Conservation (phyloP, 2,888 invertebrate species). For the Gastracanthus pulcherrimus region DNA sequence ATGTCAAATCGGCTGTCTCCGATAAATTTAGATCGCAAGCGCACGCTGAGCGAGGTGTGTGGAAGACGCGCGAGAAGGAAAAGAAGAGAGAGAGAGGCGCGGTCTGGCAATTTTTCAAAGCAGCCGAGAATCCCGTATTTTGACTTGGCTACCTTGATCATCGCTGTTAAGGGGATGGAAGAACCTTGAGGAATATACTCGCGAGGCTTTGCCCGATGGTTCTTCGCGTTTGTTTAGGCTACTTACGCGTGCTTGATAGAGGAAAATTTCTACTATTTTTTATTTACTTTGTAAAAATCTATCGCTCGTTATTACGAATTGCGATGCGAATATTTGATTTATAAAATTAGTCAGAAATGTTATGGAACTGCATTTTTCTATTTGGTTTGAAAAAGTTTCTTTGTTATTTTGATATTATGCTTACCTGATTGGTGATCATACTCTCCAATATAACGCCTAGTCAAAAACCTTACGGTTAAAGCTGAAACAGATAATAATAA, state of each 20-base stretch:
- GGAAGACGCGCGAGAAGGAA: constrained; percentile 45
- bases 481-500: constrained; percentile 82
- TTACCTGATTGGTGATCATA: constrained; percentile 96
- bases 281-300: not conserved
- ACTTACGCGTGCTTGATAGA: not conserved
- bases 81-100: constrained; percentile 44
- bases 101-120: constrained; percentile 71
- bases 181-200: constrained; percentile 22
- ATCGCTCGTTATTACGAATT: not conserved
- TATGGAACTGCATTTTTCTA: not conserved
- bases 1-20: constrained; percentile 71
- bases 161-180: constrained; percentile 34
- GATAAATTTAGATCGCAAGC: constrained; percentile 74
- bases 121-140: constrained; percentile 43
- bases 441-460: constrained; percentile 96
- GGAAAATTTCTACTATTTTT: not conserved
- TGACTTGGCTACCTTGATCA: constrained; percentile 57
- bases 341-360: too few relatives aligned
- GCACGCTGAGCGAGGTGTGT: constrained; percentile 60
- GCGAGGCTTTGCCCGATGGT: not conserved
- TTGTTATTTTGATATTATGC: constrained; percentile 57
- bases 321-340: too few relatives aligned
- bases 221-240: not conserved
- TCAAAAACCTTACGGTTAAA: constrained; percentile 92
- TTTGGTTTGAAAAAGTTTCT: not conserved